Percentiles rank a stretch among this genome's conserved stretches.
Conservation (phyloP, 1,140 invertebrate species). For the Leptonema lineaticorne region DNA sequence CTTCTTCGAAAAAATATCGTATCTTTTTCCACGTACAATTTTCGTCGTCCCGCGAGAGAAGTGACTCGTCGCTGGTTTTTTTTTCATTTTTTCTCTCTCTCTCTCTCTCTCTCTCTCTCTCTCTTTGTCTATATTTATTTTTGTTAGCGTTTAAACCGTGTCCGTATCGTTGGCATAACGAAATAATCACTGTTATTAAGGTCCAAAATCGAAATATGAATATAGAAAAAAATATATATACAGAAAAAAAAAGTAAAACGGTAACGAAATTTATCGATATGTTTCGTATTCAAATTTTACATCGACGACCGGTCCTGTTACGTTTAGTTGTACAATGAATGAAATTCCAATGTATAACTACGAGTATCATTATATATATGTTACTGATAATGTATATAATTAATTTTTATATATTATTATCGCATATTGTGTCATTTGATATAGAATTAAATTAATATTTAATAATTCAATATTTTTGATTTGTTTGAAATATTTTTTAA, state of each 20-base stretch:
- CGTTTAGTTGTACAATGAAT: background rate
- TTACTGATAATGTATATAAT: no score
- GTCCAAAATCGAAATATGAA: no score
- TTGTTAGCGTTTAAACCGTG: background rate
- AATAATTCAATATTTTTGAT: no score
- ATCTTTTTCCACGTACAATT: slow-evolving; percentile 2
- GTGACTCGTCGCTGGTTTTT: background rate
- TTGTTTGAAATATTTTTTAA: no score
- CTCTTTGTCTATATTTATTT: background rate
- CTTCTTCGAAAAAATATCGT: no score
- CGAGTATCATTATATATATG: background rate
- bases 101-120: no score
- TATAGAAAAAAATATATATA: no score
- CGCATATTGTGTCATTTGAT: no score
- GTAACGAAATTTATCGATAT: background rate
- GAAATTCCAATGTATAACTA: background rate
- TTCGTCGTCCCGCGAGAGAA: background rate
- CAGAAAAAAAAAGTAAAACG: background rate
- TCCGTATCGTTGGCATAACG: slow-evolving; percentile 1
- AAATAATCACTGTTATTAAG: slow-evolving; percentile 18
- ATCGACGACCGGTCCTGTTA: background rate
- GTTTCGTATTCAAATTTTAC: background rate
- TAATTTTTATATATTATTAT: no score
- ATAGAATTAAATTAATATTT: no score
- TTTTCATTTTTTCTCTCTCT: background rate